Conservation (phyloP, 2,888 invertebrate species). For the Phalangium opilio region DNA sequence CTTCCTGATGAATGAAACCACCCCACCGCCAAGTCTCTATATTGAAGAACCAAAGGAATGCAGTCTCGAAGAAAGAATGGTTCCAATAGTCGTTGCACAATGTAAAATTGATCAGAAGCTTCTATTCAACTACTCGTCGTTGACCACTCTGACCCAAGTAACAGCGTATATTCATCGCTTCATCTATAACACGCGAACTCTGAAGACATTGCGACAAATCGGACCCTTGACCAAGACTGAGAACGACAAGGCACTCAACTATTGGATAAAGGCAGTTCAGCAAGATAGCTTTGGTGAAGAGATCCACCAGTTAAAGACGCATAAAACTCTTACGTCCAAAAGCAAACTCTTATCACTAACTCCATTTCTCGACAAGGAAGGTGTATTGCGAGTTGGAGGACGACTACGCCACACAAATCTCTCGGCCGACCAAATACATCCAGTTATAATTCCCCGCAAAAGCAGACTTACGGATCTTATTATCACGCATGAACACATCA, state of each 20-base stretch:
- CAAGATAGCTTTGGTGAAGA: no score
- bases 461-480: background rate
- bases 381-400: slow-evolving; percentile 1
- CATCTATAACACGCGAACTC: no score
- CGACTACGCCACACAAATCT: background rate
- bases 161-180: no score
- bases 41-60: background rate
- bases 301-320: no score
- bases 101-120: background rate
- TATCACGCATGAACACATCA: slow-evolving; percentile 14
- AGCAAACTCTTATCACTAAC: no score
- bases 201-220: no score
- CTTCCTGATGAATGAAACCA: slow-evolving; percentile 3
- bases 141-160: background rate
- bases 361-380: background rate
- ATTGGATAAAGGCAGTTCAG: no score
- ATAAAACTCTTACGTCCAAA: no score
- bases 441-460: background rate
- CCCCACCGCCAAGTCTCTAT: background rate
- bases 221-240: no score
- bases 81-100: no score
- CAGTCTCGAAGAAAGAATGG: background rate
- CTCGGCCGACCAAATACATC: background rate
- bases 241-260: no score
- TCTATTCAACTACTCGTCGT: background rate